Conservation (phyloP, 2,113 vertebrate species). For the Pantherophis guttatus region DNA sequence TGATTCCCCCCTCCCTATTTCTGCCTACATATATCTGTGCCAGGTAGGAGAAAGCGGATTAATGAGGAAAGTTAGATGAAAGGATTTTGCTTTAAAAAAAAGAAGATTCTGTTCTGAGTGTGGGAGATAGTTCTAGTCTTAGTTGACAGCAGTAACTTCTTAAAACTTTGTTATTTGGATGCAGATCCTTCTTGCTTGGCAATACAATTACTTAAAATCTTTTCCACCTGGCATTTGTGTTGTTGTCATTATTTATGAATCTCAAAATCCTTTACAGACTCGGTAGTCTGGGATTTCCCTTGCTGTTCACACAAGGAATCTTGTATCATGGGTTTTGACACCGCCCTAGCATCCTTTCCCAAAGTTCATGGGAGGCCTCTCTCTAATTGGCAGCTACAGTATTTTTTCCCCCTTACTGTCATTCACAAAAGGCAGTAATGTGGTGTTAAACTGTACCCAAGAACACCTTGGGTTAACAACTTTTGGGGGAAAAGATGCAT, state of each 20-base stretch:
- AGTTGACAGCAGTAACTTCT: conserved; percentile 62
- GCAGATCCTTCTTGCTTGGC: conserved; percentile 60
- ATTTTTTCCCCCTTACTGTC: conserved; percentile 9
- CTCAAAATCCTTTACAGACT: conserved; percentile 46
- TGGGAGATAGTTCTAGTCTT: conserved; percentile 58
- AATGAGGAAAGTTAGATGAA: conserved; percentile 62
- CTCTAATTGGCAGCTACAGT: neutral
- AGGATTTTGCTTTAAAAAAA: conserved; percentile 54
- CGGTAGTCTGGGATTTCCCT: conserved; percentile 33
- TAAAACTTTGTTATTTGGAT: conserved; percentile 63
- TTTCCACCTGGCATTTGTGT: conserved; percentile 50
- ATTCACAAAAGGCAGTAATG: conserved; percentile 1
- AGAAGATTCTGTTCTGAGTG: conserved; percentile 59
- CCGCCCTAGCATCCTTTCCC: neutral
- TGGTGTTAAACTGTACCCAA: conserved; percentile 2
- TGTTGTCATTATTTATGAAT: conserved; percentile 49
- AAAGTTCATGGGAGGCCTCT: neutral
- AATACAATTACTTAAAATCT: conserved; percentile 57
- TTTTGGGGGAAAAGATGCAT: neutral
- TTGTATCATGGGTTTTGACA: neutral
- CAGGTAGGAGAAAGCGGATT: conserved; percentile 60
- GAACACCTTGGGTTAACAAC: neutral
- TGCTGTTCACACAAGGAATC: conserved; percentile 12
- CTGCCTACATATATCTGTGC: conserved; percentile 40
- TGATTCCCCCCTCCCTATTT: neutral